Conservation (phyloP, 2,113 vertebrate species). For the Falcunculus frontatus region DNA sequence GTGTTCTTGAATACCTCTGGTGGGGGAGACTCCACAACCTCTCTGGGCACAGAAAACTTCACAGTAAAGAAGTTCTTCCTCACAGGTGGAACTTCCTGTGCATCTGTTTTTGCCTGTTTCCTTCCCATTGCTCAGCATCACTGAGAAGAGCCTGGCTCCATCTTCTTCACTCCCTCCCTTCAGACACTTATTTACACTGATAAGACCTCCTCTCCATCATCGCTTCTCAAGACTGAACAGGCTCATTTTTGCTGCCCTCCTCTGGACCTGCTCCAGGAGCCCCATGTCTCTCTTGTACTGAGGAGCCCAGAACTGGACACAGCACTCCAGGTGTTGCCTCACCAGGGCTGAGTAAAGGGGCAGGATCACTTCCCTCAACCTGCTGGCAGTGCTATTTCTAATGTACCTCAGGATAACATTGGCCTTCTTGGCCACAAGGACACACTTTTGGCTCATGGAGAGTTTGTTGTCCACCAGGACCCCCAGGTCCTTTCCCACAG, state of each 20-base stretch:
- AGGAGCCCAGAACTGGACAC: neutral
- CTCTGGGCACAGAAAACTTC: fast-evolving
- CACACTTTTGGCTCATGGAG: neutral
- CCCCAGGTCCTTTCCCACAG: neutral
- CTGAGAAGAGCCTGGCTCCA: neutral
- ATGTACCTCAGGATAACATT: neutral
- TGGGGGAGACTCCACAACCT: neutral
- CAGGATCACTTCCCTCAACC: neutral
- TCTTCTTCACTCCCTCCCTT: neutral
- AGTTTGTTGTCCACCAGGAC: neutral
- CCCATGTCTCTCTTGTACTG: neutral
- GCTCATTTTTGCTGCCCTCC: fast-evolving
- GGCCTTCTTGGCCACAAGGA: too few relatives aligned
- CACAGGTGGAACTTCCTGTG: neutral
- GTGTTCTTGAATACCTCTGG: neutral
- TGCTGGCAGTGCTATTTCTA: neutral
- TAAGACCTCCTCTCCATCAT: neutral
- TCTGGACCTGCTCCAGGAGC: neutral
- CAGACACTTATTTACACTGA: too few relatives aligned
- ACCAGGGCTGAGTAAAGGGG: neutral
- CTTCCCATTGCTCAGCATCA: neutral
- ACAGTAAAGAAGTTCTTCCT: neutral
- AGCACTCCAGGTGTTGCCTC: neutral
- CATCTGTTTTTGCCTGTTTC: neutral
- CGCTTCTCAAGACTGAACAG: neutral